Conservation (phyloP, 2,113 vertebrate species). For the Barnardius zonarius region DNA sequence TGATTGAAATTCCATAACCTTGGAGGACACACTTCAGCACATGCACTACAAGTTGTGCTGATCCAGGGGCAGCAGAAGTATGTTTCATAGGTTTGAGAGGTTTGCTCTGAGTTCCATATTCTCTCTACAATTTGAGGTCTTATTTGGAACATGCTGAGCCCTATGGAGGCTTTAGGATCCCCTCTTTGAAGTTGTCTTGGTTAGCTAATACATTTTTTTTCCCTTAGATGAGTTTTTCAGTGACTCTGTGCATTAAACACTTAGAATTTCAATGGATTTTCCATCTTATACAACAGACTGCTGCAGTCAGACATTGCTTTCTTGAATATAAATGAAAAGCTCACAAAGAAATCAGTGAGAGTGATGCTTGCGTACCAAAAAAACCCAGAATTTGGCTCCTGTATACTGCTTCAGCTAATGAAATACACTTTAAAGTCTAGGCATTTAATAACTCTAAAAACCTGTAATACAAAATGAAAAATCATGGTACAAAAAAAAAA, state of each 20-base stretch:
- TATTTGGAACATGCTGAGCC: background rate
- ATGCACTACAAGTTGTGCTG: background rate
- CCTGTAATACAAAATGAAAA: conserved; percentile 44
- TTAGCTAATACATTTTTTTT: background rate
- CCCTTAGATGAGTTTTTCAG: background rate
- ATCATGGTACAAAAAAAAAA: background rate
- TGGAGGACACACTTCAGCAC: background rate
- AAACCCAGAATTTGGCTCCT: background rate
- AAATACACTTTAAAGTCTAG: conserved; percentile 15
- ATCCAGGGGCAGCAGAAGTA: background rate
- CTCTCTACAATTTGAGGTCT: background rate
- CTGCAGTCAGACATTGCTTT: background rate
- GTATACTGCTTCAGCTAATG: background rate
- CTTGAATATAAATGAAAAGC: background rate
- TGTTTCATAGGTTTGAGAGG: background rate
- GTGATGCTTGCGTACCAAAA: background rate
- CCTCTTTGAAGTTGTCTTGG: background rate
- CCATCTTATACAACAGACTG: background rate
- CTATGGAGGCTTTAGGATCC: background rate
- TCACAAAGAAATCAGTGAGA: conserved; percentile 15
- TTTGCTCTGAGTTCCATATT: background rate
- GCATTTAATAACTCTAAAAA: conserved; percentile 63
- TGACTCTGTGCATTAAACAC: background rate
- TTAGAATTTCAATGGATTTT: background rate
- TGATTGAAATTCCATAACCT: fast-evolving